Percentiles rank a stretch among this genome's conserved stretches.
These are phyloP conservation scores for Myotis findleyi DNA, from an alignment of 2,797 vertebrate genomes.

Conservation along the genomic window DNA sequence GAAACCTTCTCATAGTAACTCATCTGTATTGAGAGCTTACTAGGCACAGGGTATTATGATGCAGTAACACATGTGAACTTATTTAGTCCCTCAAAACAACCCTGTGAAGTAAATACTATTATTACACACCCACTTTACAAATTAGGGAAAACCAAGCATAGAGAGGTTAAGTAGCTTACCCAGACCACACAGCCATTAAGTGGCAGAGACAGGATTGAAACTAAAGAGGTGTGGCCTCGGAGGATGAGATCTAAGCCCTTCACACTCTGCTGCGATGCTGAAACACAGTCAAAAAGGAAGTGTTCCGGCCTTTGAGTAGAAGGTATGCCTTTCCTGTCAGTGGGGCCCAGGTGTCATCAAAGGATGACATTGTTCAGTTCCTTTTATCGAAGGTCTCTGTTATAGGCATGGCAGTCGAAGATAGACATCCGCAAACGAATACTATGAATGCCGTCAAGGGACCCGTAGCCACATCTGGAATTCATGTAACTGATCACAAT, in stretches of 20 bases:
- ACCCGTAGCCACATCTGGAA: background rate
- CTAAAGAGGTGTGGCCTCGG: background rate
- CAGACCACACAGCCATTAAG: background rate
- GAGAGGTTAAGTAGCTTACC: background rate
- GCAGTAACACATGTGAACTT: background rate
- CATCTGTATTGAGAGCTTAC: background rate
- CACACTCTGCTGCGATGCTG: background rate
- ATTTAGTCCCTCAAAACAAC: background rate
- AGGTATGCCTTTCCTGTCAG: background rate
- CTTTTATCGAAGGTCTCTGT: background rate
- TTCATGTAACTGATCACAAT: background rate
- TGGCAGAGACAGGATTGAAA: background rate
- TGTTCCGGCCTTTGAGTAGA: background rate
- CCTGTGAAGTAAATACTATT: background rate
- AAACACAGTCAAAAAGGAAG: background rate
- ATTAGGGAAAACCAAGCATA: background rate
- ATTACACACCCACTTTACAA: background rate
- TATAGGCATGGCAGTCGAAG: background rate
- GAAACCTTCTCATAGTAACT: background rate
- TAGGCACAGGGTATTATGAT: background rate
- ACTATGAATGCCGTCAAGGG: background rate
- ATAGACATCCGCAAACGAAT: background rate
- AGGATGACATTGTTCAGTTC: background rate
- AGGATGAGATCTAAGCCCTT: background rate
- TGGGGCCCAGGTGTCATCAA: background rate